Evolutionary conservation across 2,797 vertebrate species (phyloP).

Genomic region (Falco peregrinus): DNA sequence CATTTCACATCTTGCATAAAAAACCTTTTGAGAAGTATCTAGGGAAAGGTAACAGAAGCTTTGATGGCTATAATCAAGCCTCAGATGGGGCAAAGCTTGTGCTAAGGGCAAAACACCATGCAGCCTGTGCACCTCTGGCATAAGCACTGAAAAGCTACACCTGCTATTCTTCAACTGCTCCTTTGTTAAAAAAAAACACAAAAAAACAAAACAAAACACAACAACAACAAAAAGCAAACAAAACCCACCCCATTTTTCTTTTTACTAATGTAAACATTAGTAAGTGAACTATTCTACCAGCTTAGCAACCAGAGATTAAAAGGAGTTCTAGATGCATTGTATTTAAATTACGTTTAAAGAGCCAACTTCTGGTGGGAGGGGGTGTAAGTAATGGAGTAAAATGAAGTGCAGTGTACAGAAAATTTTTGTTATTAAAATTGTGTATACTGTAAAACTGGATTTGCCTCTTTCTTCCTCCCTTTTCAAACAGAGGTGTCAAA

Average conservation of each 20-base stretch:
- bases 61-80: background rate
- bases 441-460: constrained; percentile 76
- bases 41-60: constrained; percentile 9
- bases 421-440: constrained; percentile 81
- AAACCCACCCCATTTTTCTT: background rate
- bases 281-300: constrained; percentile 65
- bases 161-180: constrained; percentile 14
- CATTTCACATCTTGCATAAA: constrained; percentile 24
- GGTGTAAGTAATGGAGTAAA: constrained; percentile 58
- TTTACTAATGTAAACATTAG: constrained; percentile 51
- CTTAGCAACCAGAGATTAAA: constrained; percentile 53
- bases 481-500: constrained; percentile 32
- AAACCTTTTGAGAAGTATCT: background rate
- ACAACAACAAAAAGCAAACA: background rate
- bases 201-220: no score
- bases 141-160: background rate
- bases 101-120: background rate
- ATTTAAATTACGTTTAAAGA: constrained; percentile 65
- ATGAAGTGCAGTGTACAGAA: constrained; percentile 77
- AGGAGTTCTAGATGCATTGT: constrained; percentile 49
- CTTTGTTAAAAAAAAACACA: constrained; percentile 9
- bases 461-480: constrained; percentile 71
- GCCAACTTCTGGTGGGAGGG: constrained; percentile 59
- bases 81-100: constrained; percentile 1
- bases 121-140: background rate